These are phyloP conservation scores for Micromys minutus DNA, from an alignment of 2,113 vertebrate genomes.

Conservation along the genomic window DNA sequence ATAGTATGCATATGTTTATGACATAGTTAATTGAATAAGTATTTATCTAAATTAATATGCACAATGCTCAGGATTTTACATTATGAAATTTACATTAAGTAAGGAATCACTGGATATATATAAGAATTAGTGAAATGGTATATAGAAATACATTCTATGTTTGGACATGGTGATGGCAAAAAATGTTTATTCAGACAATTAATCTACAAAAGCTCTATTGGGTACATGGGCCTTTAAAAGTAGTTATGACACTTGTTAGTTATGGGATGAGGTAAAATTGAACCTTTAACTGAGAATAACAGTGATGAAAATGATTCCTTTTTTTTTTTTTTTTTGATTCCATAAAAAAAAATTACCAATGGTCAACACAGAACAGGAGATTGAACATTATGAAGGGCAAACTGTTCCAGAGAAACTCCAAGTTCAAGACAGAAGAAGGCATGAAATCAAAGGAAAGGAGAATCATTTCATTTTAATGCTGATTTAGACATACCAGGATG, in stretches of 20 bases:
- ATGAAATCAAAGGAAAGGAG: not conserved
- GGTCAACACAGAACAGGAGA: not conserved
- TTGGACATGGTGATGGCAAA: constrained; percentile 44
- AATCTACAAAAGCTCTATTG: constrained; percentile 38
- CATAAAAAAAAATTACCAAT: not conserved
- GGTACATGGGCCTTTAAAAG: constrained; percentile 37
- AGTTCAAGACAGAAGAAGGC: not conserved
- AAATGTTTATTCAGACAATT: constrained; percentile 49
- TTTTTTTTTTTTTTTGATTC: not conserved
- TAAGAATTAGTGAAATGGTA: not conserved
- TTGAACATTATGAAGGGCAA: not conserved
- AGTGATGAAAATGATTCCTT: not conserved
- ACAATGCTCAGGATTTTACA: constrained; percentile 54
- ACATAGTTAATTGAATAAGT: constrained; percentile 51
- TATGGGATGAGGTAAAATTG: constrained; percentile 33
- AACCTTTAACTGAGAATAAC: constrained; percentile 13
- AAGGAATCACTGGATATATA: constrained; percentile 47
- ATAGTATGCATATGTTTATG: constrained; percentile 29
- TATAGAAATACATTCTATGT: constrained; percentile 23
- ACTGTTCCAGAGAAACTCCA: not conserved
- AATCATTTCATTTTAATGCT: constrained; percentile 20
- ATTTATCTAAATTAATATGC: constrained; percentile 48
- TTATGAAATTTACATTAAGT: constrained; percentile 41
- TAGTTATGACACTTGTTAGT: not conserved
- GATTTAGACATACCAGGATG: constrained; percentile 1